Evolutionary conservation across 2,888 invertebrate genomes (phyloP).

Genomic region (Protodeltote pygarga): DNA sequence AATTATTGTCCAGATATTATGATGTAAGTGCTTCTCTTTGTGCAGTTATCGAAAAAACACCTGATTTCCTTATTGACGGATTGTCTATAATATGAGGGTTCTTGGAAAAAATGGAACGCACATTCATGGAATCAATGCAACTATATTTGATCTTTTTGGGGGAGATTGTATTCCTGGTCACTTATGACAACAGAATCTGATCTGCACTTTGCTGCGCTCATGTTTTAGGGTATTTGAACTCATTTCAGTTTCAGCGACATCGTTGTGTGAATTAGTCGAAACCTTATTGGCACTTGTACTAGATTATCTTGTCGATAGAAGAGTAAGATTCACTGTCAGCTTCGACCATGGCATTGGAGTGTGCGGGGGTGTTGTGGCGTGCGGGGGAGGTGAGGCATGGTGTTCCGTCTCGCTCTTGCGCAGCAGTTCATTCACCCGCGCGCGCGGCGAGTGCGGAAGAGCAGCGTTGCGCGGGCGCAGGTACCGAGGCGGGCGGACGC

Average conservation of each 20-base stretch:
- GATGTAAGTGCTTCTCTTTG: too few species aligned
- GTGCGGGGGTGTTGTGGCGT: slow-evolving; percentile 43
- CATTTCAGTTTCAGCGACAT: slow-evolving; percentile 53
- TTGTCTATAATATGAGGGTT: too few species aligned
- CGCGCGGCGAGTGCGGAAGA: slow-evolving; percentile 78
- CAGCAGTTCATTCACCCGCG: slow-evolving; percentile 83
- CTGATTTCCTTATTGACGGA: too few species aligned
- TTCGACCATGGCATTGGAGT: slow-evolving; percentile 80
- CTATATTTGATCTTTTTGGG: too few species aligned
- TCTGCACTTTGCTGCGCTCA: slow-evolving; percentile 17
- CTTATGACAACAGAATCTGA: slow-evolving; percentile 14
- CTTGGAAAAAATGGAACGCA: too few species aligned
- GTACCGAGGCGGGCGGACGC: slow-evolving; percentile 70
- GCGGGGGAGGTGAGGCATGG: slow-evolving; percentile 42
- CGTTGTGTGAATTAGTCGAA: slow-evolving; percentile 46
- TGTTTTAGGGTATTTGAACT: slow-evolving; percentile 20
- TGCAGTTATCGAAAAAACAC: too few species aligned
- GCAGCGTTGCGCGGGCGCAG: slow-evolving; percentile 74
- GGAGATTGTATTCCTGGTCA: slow-evolving; percentile 1
- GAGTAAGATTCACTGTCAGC: slow-evolving; percentile 69
- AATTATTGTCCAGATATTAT: too few species aligned
- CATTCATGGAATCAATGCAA: too few species aligned
- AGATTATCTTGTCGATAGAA: slow-evolving; percentile 76
- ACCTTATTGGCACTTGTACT: slow-evolving; percentile 66
- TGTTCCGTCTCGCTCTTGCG: slow-evolving; percentile 70